A percentile compares a stretch with the other conserved stretches of the same genome.
Conservation (phyloP, 2,113 vertebrate species). For the Rhea americana region DNA sequence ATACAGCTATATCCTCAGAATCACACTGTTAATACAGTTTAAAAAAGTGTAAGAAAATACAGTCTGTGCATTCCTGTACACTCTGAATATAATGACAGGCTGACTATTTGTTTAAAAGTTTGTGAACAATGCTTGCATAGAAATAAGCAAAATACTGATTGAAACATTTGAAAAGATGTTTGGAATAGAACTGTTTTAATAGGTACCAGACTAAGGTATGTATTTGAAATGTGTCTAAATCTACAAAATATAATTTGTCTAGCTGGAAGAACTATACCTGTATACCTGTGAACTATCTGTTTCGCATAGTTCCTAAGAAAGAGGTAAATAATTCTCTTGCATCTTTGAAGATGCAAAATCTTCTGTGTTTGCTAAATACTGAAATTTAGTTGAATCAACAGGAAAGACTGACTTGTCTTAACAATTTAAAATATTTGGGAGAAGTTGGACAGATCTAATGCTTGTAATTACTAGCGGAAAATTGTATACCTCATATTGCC, state of each 20-base stretch:
- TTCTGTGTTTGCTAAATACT: background rate
- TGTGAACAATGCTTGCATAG: background rate
- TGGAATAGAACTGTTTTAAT: background rate
- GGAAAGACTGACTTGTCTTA: background rate
- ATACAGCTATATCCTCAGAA: background rate
- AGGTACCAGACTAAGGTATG: background rate
- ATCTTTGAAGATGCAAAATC: background rate
- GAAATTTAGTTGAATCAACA: background rate
- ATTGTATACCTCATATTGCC: background rate
- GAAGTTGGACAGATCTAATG: background rate
- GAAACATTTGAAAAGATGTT: background rate
- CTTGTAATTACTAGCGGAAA: background rate
- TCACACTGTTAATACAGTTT: background rate
- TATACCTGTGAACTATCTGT: background rate
- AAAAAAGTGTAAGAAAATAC: background rate
- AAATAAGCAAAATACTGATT: background rate
- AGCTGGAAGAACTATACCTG: background rate
- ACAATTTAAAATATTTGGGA: background rate
- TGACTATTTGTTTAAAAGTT: background rate
- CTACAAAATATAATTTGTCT: background rate
- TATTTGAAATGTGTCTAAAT: background rate
- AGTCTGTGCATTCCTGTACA: background rate
- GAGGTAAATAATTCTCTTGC: background rate
- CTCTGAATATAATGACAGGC: background rate
- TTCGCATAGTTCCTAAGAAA: background rate